Evolutionary conservation across 2,888 invertebrate genomes (phyloP), one percentile per base, ranked within the genome.

Genomic region (Pediacus dermestoides): DNA sequence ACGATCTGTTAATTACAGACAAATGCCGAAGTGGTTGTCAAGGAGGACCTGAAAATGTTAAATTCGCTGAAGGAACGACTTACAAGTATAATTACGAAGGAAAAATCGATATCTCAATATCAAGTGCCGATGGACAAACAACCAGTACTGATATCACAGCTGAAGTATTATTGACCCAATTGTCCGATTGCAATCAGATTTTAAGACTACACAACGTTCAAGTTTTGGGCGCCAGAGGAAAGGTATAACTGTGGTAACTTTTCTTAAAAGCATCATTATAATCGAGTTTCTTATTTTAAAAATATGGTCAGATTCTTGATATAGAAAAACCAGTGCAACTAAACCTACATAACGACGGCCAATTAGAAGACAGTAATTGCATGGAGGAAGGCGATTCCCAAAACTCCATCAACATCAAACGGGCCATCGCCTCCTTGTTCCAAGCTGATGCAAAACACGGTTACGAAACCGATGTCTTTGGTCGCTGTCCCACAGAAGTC

Each of bases 321-420:
- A 74, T 91, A 31, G 84, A 88, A 44, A 81, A 82, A 56, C 77
- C 84, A 3, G 74, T 94, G 13, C 76, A 81, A 34, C 85, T 93
- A 67, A 82, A 83, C 23, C 78, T 85, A 66, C n/a, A 21, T 21
- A 78, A 84, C 53, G 83, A 85, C 65, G 93, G 93, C 2, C 76
- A 77, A 46, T 67, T 92, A 25, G 84, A 85, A 30, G 72, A 82
- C 4, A 78, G 83, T 57, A 74, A 95, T 50, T 95, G 94, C 62
- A 73, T 83, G 0, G 80, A 82, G 39, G 71, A 72, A 0, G 79
- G 73, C 0, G 94, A 95, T 60, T 77, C 80, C 0, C 77, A 80
- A 12, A 82, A 84, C 60, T 85, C 88, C 1, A 77, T 94, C 35
- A 94, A 95, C 73, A 78, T 94, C 63, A 95, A 95, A 73, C 79